phyloP scores from a whole-genome alignment of 2,113 vertebrate genomes.

The Camelus bactrianus region DNA sequence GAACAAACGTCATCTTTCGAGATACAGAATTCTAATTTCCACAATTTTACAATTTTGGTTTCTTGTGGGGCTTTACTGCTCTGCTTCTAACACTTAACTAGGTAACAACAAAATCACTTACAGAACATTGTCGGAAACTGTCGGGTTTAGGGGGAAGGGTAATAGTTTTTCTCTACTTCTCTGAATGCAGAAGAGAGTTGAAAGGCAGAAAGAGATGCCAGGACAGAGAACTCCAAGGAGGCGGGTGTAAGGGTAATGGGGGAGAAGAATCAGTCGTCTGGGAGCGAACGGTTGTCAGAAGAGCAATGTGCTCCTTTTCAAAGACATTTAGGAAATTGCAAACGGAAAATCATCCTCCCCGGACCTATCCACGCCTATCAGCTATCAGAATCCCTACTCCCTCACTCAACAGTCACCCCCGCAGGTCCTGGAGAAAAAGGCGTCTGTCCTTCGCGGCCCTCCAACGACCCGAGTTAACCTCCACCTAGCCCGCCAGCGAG shows the following conservation, averaged over 20 bases:
- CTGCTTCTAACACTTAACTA: not conserved
- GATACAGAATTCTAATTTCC: not conserved
- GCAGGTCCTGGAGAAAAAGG: not conserved
- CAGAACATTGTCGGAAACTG: not conserved
- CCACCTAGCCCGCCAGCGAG: not conserved
- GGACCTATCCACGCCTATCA: not conserved
- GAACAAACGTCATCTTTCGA: not conserved
- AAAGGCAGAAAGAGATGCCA: not conserved
- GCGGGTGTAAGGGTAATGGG: fast-evolving
- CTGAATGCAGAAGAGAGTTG: not conserved
- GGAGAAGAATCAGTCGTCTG: not conserved
- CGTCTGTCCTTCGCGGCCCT: not conserved
- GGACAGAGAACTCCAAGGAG: not conserved
- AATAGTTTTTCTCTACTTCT: not conserved
- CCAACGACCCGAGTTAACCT: not conserved
- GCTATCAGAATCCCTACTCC: not conserved
- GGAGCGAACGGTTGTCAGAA: not conserved
- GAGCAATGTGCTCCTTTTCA: not conserved
- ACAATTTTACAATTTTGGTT: not conserved
- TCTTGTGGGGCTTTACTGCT: not conserved
- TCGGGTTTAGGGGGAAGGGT: not conserved
- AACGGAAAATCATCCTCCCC: not conserved
- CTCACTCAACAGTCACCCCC: not conserved
- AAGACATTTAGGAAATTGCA: not conserved
- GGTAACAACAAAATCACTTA: not conserved